Conservation (phyloP, 2,888 invertebrate species). For the Perithous albicinctus region DNA sequence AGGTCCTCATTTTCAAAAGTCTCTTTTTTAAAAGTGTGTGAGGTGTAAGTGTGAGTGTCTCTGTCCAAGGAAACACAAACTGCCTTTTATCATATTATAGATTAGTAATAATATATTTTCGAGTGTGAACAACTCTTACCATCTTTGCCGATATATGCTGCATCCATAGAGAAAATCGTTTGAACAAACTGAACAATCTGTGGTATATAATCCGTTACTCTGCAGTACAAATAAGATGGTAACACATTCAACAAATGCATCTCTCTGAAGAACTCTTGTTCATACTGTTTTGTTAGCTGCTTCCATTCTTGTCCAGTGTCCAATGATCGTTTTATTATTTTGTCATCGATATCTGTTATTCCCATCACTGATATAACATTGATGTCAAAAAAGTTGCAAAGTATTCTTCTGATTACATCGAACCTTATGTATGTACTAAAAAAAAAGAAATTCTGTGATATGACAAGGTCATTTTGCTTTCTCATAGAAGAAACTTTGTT, state of each 20-base stretch:
- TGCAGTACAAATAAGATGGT: slow-evolving; percentile 89
- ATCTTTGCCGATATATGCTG: slow-evolving; percentile 90
- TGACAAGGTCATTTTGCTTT: no score
- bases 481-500: no score
- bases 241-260: slow-evolving; percentile 89
- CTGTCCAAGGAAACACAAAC: no score
- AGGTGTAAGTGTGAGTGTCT: no score
- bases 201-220: slow-evolving; percentile 94
- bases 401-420: slow-evolving; percentile 94
- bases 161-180: slow-evolving; percentile 87
- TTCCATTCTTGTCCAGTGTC: slow-evolving; percentile 87
- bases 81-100: no score
- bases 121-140: slow-evolving; percentile 82
- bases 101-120: neutral
- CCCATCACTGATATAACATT: slow-evolving; percentile 94
- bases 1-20: no score
- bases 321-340: slow-evolving; percentile 91
- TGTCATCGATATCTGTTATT: slow-evolving; percentile 97
- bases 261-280: slow-evolving; percentile 93
- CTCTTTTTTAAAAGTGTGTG: no score
- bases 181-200: slow-evolving; percentile 91
- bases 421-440: slow-evolving; percentile 93
- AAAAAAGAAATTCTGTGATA: no score
- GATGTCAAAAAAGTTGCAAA: slow-evolving; percentile 91
- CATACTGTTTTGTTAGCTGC: slow-evolving; percentile 88